Base-by-base conservation (phyloP, 1,140 invertebrate genomes). In the Drosophila aff. region DNA sequence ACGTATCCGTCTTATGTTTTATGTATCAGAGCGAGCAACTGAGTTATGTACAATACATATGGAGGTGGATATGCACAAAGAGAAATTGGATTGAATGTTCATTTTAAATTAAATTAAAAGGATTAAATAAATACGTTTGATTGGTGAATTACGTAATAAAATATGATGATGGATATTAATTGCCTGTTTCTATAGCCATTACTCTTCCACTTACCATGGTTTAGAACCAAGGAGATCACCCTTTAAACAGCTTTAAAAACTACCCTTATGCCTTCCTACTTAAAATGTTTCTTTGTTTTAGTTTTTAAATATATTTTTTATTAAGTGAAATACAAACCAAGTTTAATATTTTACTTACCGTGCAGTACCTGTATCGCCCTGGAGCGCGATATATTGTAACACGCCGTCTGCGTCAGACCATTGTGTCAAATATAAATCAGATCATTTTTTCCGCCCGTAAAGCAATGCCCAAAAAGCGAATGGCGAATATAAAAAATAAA, bases 371-470 rank as follows among this genome's bases (percentile, higher is more conserved):
- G 75, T 63, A 40, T 28, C 49, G 28, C 6, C 18, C 31, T 18
- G n/a, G 15, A 40, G 62, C 33, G 49, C 49, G 68, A 43, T 65
- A 74, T 83, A 63, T 52, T 77, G 66, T 79, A 75, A 84, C 69
- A 75, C 75, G 69, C 66, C 67, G 65, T 74, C 78, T 59, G 57
- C 44, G 64, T 66, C 78, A 83, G 80, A 74, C 83, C 83, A 91
- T 91, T 91, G 87, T 91, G 89, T 91, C 89, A 91, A 91, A 91
- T 91, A 91, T 91, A 91, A 91, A 91, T 91, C 89, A 89, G 89
- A 91, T 91, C 87, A 91, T 81, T 91, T 91, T 90, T 91, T 91
- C 64, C 77, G 71, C 74, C 44, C 63, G 49, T 67, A n/a, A 23
- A 38, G 44, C 33, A 21, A 53, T 57, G 33, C 18, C 21, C 71